Conservation (phyloP, 2,797 vertebrate species). For the Cottoperca gobio region DNA sequence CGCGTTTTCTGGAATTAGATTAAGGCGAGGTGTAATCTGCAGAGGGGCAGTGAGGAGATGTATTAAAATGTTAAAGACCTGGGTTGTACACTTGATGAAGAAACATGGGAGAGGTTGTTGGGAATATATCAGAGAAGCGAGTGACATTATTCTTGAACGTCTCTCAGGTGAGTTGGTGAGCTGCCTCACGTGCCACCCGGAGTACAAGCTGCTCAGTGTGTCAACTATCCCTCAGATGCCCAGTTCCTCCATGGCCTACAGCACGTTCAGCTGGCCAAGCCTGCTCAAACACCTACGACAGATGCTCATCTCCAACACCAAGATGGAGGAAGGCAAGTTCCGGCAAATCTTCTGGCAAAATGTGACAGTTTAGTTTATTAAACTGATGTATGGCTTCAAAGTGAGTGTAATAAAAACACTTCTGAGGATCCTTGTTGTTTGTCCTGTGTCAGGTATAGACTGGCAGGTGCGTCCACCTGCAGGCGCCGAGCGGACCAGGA, state of each 20-base stretch:
- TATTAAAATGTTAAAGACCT: no score
- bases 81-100: no score
- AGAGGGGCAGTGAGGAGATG: no score
- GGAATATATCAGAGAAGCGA: no score
- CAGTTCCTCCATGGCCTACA: slow-evolving; percentile 89
- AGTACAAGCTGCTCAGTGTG: slow-evolving; percentile 93
- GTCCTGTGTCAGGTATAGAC: slow-evolving; percentile 87
- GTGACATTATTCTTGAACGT: not conserved
- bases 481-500: slow-evolving; percentile 56
- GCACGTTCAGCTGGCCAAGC: slow-evolving; percentile 92
- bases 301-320: slow-evolving; percentile 95
- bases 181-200: slow-evolving; percentile 90
- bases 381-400: not conserved
- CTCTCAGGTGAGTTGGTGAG: slow-evolving; percentile 91
- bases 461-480: slow-evolving; percentile 88
- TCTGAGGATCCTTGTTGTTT: not conserved
- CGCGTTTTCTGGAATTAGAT: not conserved
- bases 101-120: no score
- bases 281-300: slow-evolving; percentile 95
- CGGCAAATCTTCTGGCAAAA: not conserved
- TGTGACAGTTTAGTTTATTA: not conserved
- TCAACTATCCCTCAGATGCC: slow-evolving; percentile 93
- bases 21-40: not conserved
- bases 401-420: not conserved
- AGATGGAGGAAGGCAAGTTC: slow-evolving; percentile 94